These are phyloP conservation scores for Cyprinodon tularosa DNA, from an alignment of 2,113 vertebrate genomes.

Conservation along the genomic window DNA sequence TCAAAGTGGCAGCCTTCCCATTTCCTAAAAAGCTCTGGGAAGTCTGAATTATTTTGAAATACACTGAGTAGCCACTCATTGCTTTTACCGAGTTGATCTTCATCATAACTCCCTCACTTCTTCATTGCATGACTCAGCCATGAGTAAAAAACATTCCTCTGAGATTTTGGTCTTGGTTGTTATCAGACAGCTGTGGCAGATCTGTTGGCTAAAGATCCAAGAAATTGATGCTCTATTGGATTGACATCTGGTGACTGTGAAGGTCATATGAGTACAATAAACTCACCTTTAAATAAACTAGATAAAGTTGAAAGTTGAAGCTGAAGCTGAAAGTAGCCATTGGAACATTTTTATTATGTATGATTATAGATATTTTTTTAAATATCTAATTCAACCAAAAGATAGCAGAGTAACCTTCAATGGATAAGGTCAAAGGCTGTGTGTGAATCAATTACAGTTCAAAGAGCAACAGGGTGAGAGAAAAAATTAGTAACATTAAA, in stretches of 20 bases:
- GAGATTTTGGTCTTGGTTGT: background rate
- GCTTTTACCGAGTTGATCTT: background rate
- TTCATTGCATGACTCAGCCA: background rate
- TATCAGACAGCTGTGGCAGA: background rate
- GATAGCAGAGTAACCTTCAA: too few species aligned
- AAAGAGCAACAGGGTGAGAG: too few species aligned
- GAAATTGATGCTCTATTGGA: background rate
- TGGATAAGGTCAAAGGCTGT: too few species aligned
- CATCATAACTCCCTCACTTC: background rate
- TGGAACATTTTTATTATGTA: background rate
- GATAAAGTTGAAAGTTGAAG: too few species aligned
- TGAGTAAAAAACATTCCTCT: background rate
- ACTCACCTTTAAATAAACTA: background rate
- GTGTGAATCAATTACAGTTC: too few species aligned
- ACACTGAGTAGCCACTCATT: background rate
- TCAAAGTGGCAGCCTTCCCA: slow-evolving; percentile 19
- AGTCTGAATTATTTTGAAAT: background rate
- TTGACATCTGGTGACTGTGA: background rate
- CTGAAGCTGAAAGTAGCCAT: background rate
- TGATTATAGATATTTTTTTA: too few species aligned
- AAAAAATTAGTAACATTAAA: too few species aligned
- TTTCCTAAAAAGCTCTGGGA: background rate
- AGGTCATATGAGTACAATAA: background rate
- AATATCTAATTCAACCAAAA: too few species aligned
- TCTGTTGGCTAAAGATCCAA: background rate